phyloP scores from a whole-genome alignment of 2,797 vertebrate genomes.

The Acipenser ruthenus region DNA sequence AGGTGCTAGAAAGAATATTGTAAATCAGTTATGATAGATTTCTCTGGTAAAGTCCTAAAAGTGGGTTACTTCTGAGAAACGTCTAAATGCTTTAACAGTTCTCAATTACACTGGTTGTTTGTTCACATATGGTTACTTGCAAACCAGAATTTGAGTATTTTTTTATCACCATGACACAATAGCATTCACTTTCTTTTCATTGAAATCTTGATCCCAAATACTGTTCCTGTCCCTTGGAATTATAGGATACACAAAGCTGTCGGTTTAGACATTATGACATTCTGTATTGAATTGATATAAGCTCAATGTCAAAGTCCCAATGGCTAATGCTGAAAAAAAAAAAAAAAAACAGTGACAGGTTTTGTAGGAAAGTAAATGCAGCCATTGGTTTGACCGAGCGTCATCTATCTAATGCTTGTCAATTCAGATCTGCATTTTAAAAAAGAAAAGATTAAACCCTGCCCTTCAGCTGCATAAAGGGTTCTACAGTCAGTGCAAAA shows the following conservation, averaged over 20 bases:
- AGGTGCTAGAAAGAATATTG: too few relatives aligned
- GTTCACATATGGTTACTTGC: slow-evolving; percentile 24
- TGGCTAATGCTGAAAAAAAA: slow-evolving; percentile 37
- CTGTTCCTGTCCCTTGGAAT: neutral
- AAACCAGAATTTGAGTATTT: slow-evolving; percentile 21
- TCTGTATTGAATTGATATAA: slow-evolving; percentile 32
- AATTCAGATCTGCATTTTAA: slow-evolving; percentile 44
- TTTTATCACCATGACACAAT: slow-evolving; percentile 6
- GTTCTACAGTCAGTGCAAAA: slow-evolving; percentile 37
- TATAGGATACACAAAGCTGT: neutral
- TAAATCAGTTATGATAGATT: too few relatives aligned
- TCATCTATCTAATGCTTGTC: slow-evolving; percentile 41
- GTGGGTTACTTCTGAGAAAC: slow-evolving; percentile 14
- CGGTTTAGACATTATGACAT: slow-evolving; percentile 4
- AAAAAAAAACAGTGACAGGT: slow-evolving; percentile 33
- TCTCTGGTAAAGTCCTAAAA: slow-evolving; percentile 11
- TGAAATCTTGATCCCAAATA: neutral
- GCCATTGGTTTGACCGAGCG: slow-evolving; percentile 33
- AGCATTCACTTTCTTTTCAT: slow-evolving; percentile 8
- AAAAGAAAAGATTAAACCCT: slow-evolving; percentile 40
- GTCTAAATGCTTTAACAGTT: slow-evolving; percentile 23
- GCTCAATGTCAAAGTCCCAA: slow-evolving; percentile 29
- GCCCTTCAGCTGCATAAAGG: slow-evolving; percentile 47
- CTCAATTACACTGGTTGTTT: slow-evolving; percentile 28
- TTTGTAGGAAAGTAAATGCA: slow-evolving; percentile 35